Evolutionary conservation across 2,797 vertebrate species (phyloP).

Genomic region (Margarornis squamiger): DNA sequence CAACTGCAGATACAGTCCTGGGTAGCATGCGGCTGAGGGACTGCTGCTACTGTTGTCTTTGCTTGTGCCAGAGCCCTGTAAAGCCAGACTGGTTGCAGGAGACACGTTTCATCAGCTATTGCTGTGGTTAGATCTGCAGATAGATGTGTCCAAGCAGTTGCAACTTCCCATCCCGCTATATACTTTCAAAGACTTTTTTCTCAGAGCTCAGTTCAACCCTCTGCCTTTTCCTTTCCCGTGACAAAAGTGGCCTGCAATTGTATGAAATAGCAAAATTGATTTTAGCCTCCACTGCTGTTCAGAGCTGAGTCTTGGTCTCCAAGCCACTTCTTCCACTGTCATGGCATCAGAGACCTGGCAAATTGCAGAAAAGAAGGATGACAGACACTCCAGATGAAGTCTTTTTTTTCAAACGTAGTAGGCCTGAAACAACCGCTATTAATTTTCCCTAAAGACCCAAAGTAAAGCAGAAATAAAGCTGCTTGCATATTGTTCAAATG

Average conservation of each 20-base stretch:
- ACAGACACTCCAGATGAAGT: neutral
- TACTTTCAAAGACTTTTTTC: neutral
- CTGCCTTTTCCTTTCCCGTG: neutral
- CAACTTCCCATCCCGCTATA: neutral
- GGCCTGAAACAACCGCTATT: neutral
- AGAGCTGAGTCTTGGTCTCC: neutral
- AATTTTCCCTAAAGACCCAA: neutral
- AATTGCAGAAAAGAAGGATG: neutral
- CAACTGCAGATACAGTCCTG: neutral
- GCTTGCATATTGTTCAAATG: neutral
- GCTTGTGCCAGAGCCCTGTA: neutral
- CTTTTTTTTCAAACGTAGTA: neutral
- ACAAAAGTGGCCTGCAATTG: neutral
- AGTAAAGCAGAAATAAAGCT: neutral
- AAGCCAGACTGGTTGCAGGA: neutral
- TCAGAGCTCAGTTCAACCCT: neutral
- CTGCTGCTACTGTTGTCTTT: neutral
- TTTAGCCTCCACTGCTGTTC: neutral
- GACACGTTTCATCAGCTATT: neutral
- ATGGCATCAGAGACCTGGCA: neutral
- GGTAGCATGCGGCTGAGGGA: accelerated
- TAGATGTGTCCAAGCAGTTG: neutral
- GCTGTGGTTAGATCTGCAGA: neutral
- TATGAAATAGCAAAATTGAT: neutral
- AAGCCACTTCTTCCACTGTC: neutral